Evolutionary conservation across 2,113 vertebrate species (phyloP), one percentile per base, ranked within the genome.

Genomic region (Chaenogobius annularis): DNA sequence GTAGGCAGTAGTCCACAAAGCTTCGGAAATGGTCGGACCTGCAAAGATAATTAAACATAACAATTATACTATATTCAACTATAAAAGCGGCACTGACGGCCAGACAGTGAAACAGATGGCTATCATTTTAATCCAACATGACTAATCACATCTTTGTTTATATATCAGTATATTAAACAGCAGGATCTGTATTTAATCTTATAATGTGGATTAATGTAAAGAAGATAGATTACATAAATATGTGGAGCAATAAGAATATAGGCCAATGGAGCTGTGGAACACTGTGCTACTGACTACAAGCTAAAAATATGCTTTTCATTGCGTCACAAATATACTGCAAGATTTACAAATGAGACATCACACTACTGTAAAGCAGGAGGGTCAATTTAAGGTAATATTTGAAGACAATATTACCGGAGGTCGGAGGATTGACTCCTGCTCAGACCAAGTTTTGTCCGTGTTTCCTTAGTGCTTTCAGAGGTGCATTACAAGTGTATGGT

Each of bases 1-100:
- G 96, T 93, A 99, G 95, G 96, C 98, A 99, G 95, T 96, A 98
- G 94, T 98, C 96, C 82, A 99, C 96, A 85, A 99, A 99, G 94
- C 95, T 96, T 91, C 96, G 95, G 90, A 99, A 99, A 83, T 94
- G 94, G 68, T 97, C 94, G 72, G 96, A 95, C 98, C 98, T 99
- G 20, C 3, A 0, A 26, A 62, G 26, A 58, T 54, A 48, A 12
- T 47, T 61, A 66, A 55, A 26, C 26, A 61, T 7, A 35, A 5
- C 14, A 52, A 58, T 13, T 23, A 15, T 59, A 14, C 22, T 26
- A 26, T 59, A 15, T 23, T 19, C 13, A 61, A 35, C 10, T 66
- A 26, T 15, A 8, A 47, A 26, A 7, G 20, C 43, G 23, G 63
- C 9, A 26, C 3, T 22, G 40, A 44, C 63, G 46, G 40, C 13